Evolutionary conservation across 2,888 invertebrate genomes (phyloP), one percentile per base, ranked within the genome.

Genomic region (Drosophila anceps): DNA sequence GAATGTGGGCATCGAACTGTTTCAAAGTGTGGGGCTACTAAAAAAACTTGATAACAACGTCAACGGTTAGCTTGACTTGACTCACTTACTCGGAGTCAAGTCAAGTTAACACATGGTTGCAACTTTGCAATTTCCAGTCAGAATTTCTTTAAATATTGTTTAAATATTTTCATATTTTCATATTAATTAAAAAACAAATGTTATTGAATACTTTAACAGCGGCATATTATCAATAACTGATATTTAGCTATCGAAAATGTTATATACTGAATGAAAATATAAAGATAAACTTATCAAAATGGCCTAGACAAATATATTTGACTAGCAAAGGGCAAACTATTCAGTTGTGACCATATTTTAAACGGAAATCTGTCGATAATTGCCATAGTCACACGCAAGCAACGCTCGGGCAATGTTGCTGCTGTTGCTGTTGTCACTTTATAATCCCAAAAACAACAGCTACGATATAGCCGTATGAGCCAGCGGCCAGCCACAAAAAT

Each of bases 371-470:
- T 29, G 3, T 12, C 24, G 8, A 9, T 18, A 46, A 33, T 6
- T 13, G 5, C 57, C 69, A 67, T 8, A 9, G 44, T 46, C 20
- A 20, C 10, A n/a, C 15, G 37, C 18, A 44, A 31, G 44, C 24
- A 24, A 8, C 15, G 8, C 44, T 44, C 8, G 24, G 13, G 24
- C 44, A 24, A 24, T 24, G 13, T 4, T 39, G 2, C n/a, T 41
- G 35, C 35, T 46, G 13, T 20, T 66, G 29, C 20, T 37, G 15
- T n/a, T 66, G 18, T 27, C 68, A 54, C 15, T 31, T 67, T 68
- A 54, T 67, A 67, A 46, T 68, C 37, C 54, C 37, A 67, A 31
- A 54, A 68, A 54, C 66, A 46, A 67, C 55, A 55, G 37, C 29
- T 20, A 60, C 37, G 31, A 48, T 60, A 63, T 60, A 20, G 35